phyloP scores from a whole-genome alignment of 2,113 vertebrate species.

The Arizona elegans region DNA sequence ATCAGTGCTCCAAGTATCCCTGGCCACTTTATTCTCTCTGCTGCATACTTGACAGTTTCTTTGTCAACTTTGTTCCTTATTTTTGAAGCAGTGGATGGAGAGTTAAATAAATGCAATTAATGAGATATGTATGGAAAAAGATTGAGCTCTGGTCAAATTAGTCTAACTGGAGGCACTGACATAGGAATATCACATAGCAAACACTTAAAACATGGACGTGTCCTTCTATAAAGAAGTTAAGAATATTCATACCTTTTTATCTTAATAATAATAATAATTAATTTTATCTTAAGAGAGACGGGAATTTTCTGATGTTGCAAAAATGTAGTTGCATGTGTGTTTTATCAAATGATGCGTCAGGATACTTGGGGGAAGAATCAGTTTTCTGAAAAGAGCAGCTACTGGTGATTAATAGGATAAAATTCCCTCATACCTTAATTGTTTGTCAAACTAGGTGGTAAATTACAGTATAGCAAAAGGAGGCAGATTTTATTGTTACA shows the following conservation, averaged over 20 bases:
- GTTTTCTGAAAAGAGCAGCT: not conserved
- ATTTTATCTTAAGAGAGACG: not conserved
- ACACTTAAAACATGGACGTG: not conserved
- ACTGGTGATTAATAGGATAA: not conserved
- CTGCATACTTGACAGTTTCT: not conserved
- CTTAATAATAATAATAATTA: no score
- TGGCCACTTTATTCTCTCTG: not conserved
- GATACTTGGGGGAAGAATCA: not conserved
- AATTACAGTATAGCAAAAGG: not conserved
- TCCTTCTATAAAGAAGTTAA: not conserved
- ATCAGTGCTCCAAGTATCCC: not conserved
- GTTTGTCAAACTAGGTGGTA: conserved; percentile 12
- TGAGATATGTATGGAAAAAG: not conserved
- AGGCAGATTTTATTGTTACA: conserved; percentile 2
- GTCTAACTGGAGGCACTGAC: not conserved
- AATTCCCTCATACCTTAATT: not conserved
- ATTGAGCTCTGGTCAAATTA: not conserved
- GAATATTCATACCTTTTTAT: not conserved
- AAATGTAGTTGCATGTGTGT: not conserved
- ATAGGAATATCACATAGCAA: not conserved
- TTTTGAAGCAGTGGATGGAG: not conserved
- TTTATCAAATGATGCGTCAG: not conserved
- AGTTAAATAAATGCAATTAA: not conserved
- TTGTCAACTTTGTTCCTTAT: not conserved
- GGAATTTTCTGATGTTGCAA: not conserved